Percentiles rank a stretch among this genome's conserved stretches.
Evolutionary conservation across 2,797 vertebrate species (phyloP).

Genomic region (Gymnoscopelus braueri): DNA sequence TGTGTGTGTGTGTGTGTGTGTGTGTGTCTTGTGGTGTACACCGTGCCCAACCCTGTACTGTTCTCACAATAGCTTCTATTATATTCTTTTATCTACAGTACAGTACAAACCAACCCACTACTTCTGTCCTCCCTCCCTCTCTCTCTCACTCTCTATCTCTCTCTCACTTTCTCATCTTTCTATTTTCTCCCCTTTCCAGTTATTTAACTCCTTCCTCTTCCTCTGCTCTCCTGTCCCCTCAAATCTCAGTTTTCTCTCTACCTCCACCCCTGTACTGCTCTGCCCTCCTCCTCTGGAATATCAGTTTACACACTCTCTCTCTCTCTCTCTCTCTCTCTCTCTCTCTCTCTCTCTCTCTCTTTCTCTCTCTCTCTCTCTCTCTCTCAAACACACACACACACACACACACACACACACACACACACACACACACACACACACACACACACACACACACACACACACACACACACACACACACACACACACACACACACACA

Average conservation of each 20-base stretch:
- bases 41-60: too few relatives aligned
- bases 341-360: constrained; percentile 28
- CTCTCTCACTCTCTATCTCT: not conserved
- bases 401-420: not conserved
- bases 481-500: constrained; percentile 8
- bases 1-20: too few relatives aligned
- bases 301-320: not conserved
- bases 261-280: too few relatives aligned
- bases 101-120: too few relatives aligned
- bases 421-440: constrained; percentile 9
- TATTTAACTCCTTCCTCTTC: not conserved
- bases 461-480: not conserved
- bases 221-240: too few relatives aligned
- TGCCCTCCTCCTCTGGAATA: too few relatives aligned
- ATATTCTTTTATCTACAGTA: too few relatives aligned
- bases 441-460: not conserved
- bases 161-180: not conserved
- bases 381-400: constrained; percentile 15
- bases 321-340: constrained; percentile 3
- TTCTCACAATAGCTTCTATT: too few relatives aligned
- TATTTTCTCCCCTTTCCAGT: not conserved
- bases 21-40: too few relatives aligned
- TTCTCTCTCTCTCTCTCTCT: constrained; percentile 25
- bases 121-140: not conserved
- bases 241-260: too few relatives aligned